A percentile compares a stretch with the other conserved stretches of the same genome.
These are phyloP conservation scores for Pinctada fucata DNA, from an alignment of 2,888 invertebrate genomes.

Conservation along the genomic window DNA sequence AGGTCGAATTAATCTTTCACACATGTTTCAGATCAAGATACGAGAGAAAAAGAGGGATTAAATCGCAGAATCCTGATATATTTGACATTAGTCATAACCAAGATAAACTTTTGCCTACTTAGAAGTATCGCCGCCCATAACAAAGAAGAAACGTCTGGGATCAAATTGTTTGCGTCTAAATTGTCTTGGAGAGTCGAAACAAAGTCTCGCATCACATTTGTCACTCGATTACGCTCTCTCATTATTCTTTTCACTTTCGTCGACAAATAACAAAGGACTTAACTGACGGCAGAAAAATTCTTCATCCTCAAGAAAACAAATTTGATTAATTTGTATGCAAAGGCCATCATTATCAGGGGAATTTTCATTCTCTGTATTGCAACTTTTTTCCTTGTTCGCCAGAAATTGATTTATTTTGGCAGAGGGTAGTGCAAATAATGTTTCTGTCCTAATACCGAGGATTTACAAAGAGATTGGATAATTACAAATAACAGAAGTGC, in stretches of 20 bases:
- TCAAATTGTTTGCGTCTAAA: too few species aligned
- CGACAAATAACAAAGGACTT: neutral
- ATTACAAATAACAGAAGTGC: neutral
- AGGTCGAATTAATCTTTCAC: too few species aligned
- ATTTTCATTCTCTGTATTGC: neutral
- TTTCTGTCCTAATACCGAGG: neutral
- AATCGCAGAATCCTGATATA: too few species aligned
- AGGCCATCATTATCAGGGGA: neutral
- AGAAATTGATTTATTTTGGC: constrained; percentile 1
- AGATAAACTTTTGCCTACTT: too few species aligned
- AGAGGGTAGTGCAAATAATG: neutral
- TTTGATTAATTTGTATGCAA: constrained; percentile 1
- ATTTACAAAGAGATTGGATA: neutral
- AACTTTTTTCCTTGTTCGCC: too few species aligned
- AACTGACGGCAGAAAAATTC: neutral
- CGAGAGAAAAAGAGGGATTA: too few species aligned
- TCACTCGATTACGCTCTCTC: neutral
- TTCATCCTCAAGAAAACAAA: neutral
- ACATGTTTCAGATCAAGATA: too few species aligned
- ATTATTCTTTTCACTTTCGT: neutral
- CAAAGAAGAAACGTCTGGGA: too few species aligned
- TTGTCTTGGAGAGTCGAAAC: too few species aligned
- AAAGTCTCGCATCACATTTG: too few species aligned
- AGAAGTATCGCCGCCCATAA: too few species aligned
- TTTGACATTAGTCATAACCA: too few species aligned